Evolutionary conservation across 1,140 invertebrate genomes (phyloP).

Genomic region (Macrobrachium rosenbergii): DNA sequence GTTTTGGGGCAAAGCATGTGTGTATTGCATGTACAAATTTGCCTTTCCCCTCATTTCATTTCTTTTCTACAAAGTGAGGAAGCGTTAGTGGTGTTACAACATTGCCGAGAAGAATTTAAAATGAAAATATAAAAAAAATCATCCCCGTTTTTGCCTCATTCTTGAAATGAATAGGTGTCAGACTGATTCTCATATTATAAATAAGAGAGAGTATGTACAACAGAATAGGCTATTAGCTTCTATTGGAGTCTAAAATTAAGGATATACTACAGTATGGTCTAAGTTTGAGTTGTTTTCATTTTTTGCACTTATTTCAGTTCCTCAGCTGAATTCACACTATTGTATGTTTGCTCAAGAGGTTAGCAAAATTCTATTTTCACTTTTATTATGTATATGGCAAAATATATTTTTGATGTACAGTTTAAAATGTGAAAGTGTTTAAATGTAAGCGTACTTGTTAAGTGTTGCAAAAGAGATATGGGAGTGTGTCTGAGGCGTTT

Average conservation of each 20-base stretch:
- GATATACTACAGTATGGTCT: conserved; percentile 44
- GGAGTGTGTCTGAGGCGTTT: conserved; percentile 60
- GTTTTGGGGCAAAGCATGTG: background rate
- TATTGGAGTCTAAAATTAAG: conserved; percentile 38
- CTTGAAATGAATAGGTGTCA: conserved; percentile 41
- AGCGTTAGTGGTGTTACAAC: no score
- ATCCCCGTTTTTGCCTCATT: conserved; percentile 16
- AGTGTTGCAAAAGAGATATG: conserved; percentile 62
- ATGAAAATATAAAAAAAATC: no score
- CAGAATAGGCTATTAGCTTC: conserved; percentile 31
- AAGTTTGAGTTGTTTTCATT: conserved; percentile 38
- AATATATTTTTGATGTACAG: conserved; percentile 65
- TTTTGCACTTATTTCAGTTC: conserved; percentile 56
- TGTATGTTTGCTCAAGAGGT: conserved; percentile 64
- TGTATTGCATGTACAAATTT: background rate
- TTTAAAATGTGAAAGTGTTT: conserved; percentile 61
- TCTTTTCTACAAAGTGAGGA: no score
- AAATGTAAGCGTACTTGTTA: conserved; percentile 64
- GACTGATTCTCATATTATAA: conserved; percentile 53
- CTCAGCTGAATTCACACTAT: conserved; percentile 61
- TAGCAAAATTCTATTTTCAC: conserved; percentile 65
- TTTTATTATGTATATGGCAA: conserved; percentile 63
- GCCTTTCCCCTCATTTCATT: no score
- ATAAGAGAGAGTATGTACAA: conserved; percentile 43
- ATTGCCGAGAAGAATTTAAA: no score